Base-by-base conservation (phyloP, 2,113 vertebrate genomes). In the Rousettus leschenaultii region DNA sequence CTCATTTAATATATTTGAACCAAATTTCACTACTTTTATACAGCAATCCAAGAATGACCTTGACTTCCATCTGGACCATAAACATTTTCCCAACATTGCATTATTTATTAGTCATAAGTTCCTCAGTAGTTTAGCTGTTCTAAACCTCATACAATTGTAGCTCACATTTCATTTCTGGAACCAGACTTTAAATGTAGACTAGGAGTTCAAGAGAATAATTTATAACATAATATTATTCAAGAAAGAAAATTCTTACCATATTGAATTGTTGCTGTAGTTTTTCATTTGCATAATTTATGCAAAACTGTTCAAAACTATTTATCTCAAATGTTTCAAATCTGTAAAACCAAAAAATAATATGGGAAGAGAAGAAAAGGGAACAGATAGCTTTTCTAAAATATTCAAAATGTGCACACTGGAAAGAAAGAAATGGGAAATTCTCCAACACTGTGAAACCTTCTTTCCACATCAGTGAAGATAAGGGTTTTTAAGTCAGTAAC, bases 231-330 rank as follows among this genome's bases (percentile, higher is more conserved):
- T 97, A 97, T 97, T 97, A 97, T 66, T 91, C 63, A 96, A 95
- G 45, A 86, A 98, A 94, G 61, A 98, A 96, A 97, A 97, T 92
- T 98, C 99, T 99, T 98, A 99, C 99, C 99, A 99, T 99, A 98
- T 99, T 99, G 98, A 99, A 99, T 97, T 99, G 99, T 75, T 99
- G 99, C 98, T 99, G 99, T 51, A 99, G 99, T 86, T 99, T 99
- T 98, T 99, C 99, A 10, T 99, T 99, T 96, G 99, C 99, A 68
- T 99, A 99, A 98, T 99, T 99, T 98, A 99, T 99, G 96, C 99
- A 99, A 98, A 99, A 99, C 97, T 99, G 99, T 97, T 99, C 99
- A 98, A 99, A 99, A 98, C 99, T 99, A 99, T 99, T 99, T 98
- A 99, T 99, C 98, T 99, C 99, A 73, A 99, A 99, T 5, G 99